Conservation (phyloP, 2,888 invertebrate species). For the Epicampocera succincta region DNA sequence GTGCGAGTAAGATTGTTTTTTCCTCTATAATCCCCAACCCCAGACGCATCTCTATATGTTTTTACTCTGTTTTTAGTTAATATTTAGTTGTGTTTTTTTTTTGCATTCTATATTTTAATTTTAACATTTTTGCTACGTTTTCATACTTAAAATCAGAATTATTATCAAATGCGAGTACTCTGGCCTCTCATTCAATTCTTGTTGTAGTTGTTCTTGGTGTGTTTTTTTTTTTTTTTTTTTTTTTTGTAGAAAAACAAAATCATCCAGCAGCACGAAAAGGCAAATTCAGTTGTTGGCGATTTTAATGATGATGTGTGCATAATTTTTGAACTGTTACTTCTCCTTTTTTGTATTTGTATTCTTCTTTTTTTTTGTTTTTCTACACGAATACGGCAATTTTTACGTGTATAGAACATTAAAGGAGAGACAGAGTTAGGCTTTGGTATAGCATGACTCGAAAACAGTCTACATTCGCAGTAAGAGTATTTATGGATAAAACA, state of each 20-base stretch:
- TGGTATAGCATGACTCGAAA: too few species aligned
- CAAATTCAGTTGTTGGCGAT: constrained; percentile 24
- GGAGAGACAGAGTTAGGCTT: background rate
- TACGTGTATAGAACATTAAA: constrained; percentile 1
- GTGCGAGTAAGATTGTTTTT: background rate
- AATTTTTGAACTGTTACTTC: constrained; percentile 58
- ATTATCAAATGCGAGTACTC: constrained; percentile 50
- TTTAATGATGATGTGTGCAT: constrained; percentile 67
- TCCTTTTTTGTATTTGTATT: background rate
- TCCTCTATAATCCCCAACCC: constrained; percentile 46
- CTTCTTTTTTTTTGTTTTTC: too few species aligned
- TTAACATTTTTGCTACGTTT: constrained; percentile 15
- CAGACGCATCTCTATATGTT: constrained; percentile 56
- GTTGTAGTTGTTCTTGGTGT: too few species aligned
- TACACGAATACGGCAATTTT: background rate
- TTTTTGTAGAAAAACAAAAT: background rate
- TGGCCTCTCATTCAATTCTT: constrained; percentile 1
- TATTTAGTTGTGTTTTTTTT: constrained; percentile 36
- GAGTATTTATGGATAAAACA: too few species aligned
- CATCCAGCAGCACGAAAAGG: constrained; percentile 9
- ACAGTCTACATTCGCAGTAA: too few species aligned
- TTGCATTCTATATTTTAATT: background rate
- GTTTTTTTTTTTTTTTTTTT: background rate
- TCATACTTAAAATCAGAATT: constrained; percentile 56
- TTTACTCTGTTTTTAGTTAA: constrained; percentile 38